Percentiles rank a stretch among this genome's conserved stretches.
Evolutionary conservation across 2,113 vertebrate genomes (phyloP).

Genomic region (Corythornis vintsioides): DNA sequence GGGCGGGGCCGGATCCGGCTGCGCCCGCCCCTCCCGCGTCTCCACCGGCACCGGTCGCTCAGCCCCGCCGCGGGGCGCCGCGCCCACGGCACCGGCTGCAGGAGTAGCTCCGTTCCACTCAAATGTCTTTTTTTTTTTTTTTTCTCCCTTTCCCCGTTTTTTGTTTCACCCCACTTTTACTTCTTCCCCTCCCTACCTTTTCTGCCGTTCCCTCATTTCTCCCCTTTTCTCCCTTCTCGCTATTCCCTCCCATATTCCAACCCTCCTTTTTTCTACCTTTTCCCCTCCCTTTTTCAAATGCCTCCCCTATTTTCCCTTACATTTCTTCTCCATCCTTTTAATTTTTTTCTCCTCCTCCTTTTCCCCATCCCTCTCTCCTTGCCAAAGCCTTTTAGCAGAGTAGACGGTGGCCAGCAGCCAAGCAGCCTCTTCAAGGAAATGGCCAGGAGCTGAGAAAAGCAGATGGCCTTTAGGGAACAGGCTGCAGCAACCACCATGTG

Average conservation of each 20-base stretch:
- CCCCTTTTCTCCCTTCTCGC: not conserved
- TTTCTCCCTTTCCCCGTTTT: not conserved
- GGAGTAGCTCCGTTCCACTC: not conserved
- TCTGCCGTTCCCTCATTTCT: not conserved
- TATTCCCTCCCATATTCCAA: not conserved
- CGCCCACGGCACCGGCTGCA: not conserved
- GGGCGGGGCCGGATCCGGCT: constrained; percentile 19
- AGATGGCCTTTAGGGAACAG: not conserved
- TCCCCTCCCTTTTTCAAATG: not conserved
- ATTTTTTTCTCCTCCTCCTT: not conserved
- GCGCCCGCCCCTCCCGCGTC: not conserved
- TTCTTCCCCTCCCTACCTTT: too few species aligned
- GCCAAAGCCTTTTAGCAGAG: not conserved
- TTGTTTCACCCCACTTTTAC: not conserved
- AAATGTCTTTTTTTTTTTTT: fast-evolving
- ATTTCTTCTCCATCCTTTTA: not conserved
- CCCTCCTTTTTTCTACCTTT: not conserved
- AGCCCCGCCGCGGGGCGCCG: too few species aligned
- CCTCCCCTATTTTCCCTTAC: fast-evolving
- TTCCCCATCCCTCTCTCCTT: not conserved
- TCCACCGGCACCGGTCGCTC: not conserved
- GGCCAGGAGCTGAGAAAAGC: not conserved
- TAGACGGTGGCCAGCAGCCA: not conserved
- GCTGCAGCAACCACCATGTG: not conserved
- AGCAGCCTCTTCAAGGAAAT: not conserved